Percentiles rank a stretch among this genome's conserved stretches.
Evolutionary conservation across 2,113 vertebrate genomes (phyloP).

Genomic region (Clarias gariepinus): DNA sequence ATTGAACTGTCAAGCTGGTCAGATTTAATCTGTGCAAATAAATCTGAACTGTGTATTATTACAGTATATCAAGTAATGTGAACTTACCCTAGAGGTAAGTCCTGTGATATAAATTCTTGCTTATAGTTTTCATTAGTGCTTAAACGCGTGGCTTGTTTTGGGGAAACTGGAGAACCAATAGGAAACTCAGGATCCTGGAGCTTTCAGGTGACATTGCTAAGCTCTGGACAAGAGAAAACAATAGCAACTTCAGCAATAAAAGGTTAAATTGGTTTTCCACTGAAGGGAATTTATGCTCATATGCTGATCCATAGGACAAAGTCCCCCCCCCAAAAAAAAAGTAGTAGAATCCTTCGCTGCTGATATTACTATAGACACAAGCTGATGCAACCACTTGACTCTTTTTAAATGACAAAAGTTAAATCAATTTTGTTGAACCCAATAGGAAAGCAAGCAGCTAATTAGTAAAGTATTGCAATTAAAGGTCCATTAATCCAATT

Average conservation of each 20-base stretch:
- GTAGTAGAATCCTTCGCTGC: neutral
- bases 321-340: no score
- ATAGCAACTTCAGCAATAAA: neutral
- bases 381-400: neutral
- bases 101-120: neutral
- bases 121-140: neutral
- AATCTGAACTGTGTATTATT: neutral
- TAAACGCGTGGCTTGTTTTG: neutral
- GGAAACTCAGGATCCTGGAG: neutral
- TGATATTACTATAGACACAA: neutral
- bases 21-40: neutral
- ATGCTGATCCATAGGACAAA: neutral
- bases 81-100: neutral
- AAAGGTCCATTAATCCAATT: constrained; percentile 46
- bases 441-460: constrained; percentile 38
- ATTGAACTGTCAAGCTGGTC: neutral
- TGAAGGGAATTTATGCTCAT: neutral
- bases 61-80: neutral
- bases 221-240: neutral
- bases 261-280: neutral
- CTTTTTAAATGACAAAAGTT: constrained; percentile 32
- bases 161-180: neutral
- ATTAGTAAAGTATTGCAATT: constrained; percentile 46
- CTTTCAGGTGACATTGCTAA: neutral
- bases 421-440: constrained; percentile 32